Evolutionary conservation across 2,797 vertebrate genomes (phyloP).

Genomic region (Neopelma chrysocephalum): DNA sequence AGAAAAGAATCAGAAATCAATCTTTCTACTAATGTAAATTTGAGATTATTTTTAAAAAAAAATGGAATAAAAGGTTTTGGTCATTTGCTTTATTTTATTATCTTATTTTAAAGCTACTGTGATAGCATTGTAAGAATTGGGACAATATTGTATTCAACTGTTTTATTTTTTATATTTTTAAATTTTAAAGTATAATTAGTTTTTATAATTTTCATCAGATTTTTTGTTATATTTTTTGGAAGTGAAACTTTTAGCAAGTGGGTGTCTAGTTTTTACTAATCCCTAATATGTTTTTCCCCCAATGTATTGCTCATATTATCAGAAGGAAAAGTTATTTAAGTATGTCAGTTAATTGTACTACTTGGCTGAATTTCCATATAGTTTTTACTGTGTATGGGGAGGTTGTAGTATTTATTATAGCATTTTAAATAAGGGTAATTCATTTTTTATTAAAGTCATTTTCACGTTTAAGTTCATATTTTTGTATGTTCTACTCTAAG

Average conservation of each 20-base stretch:
- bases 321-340: slow-evolving; percentile 98
- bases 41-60: slow-evolving; percentile 99
- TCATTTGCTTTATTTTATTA: slow-evolving; percentile 99
- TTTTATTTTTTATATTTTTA: slow-evolving; percentile 99
- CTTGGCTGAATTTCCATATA: slow-evolving; percentile 99
- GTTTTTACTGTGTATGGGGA: slow-evolving; percentile 99
- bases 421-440: slow-evolving; percentile 99
- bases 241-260: slow-evolving; percentile 98
- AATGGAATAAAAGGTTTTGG: slow-evolving; percentile 97
- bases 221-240: slow-evolving; percentile 99
- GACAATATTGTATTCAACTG: slow-evolving; percentile 98
- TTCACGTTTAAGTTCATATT: slow-evolving; percentile 99
- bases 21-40: slow-evolving; percentile 99
- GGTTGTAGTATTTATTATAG: slow-evolving; percentile 99
- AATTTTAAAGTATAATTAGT: slow-evolving; percentile 99
- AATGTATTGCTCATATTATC: slow-evolving; percentile 99
- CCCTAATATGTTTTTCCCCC: slow-evolving; percentile 94
- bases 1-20: slow-evolving; percentile 98
- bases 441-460: slow-evolving; percentile 99
- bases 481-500: slow-evolving; percentile 99
- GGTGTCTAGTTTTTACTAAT: slow-evolving; percentile 99
- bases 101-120: slow-evolving; percentile 99
- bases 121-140: slow-evolving; percentile 99
- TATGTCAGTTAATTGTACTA: slow-evolving; percentile 99
- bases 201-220: slow-evolving; percentile 99